Evolutionary conservation across 2,888 invertebrate genomes (phyloP).

Genomic region (Himalopsyche japonica): DNA sequence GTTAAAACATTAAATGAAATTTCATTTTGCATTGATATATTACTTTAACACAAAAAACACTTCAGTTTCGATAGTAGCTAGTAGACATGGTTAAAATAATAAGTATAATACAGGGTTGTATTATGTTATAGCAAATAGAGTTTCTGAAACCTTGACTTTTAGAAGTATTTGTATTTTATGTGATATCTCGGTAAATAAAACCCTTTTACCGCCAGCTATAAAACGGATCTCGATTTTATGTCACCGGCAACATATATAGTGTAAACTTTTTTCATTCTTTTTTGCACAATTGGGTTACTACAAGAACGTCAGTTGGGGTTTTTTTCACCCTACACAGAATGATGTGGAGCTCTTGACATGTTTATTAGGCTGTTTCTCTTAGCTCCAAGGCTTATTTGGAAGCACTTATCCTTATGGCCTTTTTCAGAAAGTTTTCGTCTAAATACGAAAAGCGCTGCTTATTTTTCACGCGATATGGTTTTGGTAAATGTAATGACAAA

Average conservation of each 20-base stretch:
- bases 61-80: too few species aligned
- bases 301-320: background rate
- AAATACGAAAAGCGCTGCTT: too few species aligned
- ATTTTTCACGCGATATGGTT: too few species aligned
- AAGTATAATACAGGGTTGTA: too few species aligned
- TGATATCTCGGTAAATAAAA: background rate
- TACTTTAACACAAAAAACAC: too few species aligned
- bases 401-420: background rate
- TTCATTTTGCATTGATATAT: too few species aligned
- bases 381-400: background rate
- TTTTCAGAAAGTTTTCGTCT: background rate
- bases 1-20: too few species aligned
- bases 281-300: background rate
- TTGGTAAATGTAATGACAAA: too few species aligned
- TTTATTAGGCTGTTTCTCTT: background rate
- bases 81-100: too few species aligned
- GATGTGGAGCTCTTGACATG: background rate
- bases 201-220: background rate
- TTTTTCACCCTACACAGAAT: background rate
- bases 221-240: background rate
- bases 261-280: background rate
- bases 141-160: background rate
- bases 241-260: background rate
- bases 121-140: background rate
- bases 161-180: background rate